A percentile compares a stretch with the other conserved stretches of the same genome.
phyloP scores from a whole-genome alignment of 2,888 invertebrate species.

The Calliphora vomitoria region DNA sequence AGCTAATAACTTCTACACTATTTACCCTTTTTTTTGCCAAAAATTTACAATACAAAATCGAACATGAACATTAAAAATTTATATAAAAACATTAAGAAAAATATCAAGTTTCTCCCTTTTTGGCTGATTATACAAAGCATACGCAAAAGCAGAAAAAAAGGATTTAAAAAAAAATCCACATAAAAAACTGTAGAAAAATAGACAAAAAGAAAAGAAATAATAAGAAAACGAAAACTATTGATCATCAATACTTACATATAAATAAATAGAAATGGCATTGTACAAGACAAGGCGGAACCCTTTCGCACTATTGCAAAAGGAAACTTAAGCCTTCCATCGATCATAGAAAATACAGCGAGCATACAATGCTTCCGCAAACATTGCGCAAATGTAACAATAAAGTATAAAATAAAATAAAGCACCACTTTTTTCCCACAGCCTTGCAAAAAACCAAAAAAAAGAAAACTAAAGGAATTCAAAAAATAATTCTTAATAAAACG shows the following conservation, averaged over 20 bases:
- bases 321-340: constrained; percentile 77
- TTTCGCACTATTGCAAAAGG: constrained; percentile 74
- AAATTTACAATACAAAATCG: not conserved
- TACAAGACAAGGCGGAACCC: constrained; percentile 74
- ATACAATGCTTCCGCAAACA: constrained; percentile 75
- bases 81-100: constrained; percentile 70
- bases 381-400: constrained; percentile 70
- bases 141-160: constrained; percentile 46
- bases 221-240: constrained; percentile 61
- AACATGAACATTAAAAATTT: constrained; percentile 58
- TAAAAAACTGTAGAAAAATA: constrained; percentile 60
- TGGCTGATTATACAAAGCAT: constrained; percentile 6
- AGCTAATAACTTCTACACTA: constrained; percentile 55
- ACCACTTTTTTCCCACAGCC: constrained; percentile 73
- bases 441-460: constrained; percentile 44
- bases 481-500: constrained; percentile 69
- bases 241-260: constrained; percentile 59
- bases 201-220: constrained; percentile 57
- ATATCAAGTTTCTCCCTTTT: constrained; percentile 73
- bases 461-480: constrained; percentile 1
- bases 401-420: constrained; percentile 9
- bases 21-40: constrained; percentile 56
- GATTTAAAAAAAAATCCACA: constrained; percentile 40
- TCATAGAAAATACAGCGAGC: constrained; percentile 52
- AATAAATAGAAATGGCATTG: constrained; percentile 15